Evolutionary conservation across 37 sponge, comb jelly and placozoan species (phyloP).

Genomic region (Beroe ovata): DNA sequence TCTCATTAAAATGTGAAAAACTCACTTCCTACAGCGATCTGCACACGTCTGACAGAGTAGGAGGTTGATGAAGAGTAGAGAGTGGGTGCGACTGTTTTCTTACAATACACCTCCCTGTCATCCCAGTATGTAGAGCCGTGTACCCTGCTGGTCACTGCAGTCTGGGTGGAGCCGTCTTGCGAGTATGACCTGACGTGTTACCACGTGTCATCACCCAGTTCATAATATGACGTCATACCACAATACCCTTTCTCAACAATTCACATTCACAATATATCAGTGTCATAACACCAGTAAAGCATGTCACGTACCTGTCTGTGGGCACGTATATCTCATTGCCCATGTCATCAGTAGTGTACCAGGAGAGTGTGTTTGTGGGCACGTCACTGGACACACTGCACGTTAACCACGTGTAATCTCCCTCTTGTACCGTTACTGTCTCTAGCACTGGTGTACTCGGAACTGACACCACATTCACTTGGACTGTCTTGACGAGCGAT

Average conservation of each 20-base stretch:
- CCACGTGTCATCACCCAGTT: no score
- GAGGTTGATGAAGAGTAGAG: conserved; percentile 5
- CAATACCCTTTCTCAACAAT: no score
- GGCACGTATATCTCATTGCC: not conserved
- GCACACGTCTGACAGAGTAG: not conserved
- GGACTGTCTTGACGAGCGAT: not conserved
- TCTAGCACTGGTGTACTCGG: not conserved
- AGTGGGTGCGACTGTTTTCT: conserved; percentile 11
- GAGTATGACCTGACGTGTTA: not conserved
- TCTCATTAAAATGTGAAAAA: no score
- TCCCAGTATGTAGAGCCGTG: not conserved
- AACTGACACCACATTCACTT: not conserved
- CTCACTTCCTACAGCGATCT: not conserved
- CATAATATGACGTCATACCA: no score
- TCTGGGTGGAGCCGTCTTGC: not conserved
- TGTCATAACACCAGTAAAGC: no score
- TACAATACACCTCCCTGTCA: not conserved
- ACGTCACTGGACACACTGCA: conserved; percentile 3
- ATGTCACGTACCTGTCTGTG: conserved; percentile 23
- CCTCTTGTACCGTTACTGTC: not conserved
- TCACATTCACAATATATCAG: no score
- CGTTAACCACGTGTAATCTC: not conserved
- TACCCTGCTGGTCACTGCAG: not conserved
- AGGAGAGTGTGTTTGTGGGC: not conserved
- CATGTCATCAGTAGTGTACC: not conserved